These are phyloP conservation scores for Manis javanica DNA, from an alignment of 2,797 vertebrate species.

Conservation along the genomic window DNA sequence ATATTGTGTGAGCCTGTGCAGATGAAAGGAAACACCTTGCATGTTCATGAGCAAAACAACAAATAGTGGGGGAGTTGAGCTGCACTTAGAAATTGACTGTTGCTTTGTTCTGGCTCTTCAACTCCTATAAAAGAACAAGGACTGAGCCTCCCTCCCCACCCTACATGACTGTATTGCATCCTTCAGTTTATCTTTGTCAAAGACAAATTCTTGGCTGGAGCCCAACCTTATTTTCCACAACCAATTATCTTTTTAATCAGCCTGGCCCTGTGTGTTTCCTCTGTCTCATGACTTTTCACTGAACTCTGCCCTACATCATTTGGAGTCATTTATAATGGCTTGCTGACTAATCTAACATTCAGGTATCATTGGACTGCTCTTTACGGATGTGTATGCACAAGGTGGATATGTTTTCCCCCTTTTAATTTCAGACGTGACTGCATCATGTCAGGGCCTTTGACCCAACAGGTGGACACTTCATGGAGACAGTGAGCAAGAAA, in stretches of 20 bases:
- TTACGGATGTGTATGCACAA: background rate
- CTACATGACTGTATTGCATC: background rate
- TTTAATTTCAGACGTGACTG: conserved; percentile 58
- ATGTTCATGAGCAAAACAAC: conserved; percentile 80
- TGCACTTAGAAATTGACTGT: conserved; percentile 77
- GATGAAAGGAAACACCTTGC: conserved; percentile 84
- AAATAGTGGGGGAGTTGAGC: conserved; percentile 73
- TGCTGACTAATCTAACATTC: conserved; percentile 64
- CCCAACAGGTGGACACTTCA: conserved; percentile 43
- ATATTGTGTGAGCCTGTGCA: conserved; percentile 77
- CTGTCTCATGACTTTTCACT: conserved; percentile 55
- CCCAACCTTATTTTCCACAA: conserved; percentile 77
- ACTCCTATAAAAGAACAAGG: conserved; percentile 73
- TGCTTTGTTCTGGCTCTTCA: conserved; percentile 81
- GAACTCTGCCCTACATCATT: conserved; percentile 65
- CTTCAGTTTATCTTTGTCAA: conserved; percentile 71
- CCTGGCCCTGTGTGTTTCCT: conserved; percentile 54
- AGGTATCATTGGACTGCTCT: background rate
- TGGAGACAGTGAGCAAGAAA: conserved; percentile 20
- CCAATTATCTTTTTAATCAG: conserved; percentile 79
- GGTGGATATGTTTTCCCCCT: background rate
- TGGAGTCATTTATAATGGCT: conserved; percentile 49
- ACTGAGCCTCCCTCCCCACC: background rate
- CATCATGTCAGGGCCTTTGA: conserved; percentile 34
- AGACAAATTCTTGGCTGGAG: conserved; percentile 67